These are phyloP conservation scores for Mya arenaria DNA, from an alignment of 1,140 invertebrate genomes.

Conservation along the genomic window DNA sequence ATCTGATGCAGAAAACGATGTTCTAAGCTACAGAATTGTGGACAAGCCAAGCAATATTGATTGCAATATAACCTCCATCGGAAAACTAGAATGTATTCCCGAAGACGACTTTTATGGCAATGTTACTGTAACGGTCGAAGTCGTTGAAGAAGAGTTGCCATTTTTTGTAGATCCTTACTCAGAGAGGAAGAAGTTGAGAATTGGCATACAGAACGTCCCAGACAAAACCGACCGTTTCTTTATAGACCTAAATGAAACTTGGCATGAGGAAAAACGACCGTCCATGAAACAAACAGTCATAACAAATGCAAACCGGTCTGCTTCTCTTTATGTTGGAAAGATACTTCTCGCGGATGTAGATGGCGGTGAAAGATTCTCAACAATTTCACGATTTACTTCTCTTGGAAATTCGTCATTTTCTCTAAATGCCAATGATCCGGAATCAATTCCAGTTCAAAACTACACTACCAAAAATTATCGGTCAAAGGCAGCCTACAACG, in stretches of 20 bases:
- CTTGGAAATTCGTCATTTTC: constrained; percentile 5
- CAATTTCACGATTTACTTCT: background rate
- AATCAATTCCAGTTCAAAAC: background rate
- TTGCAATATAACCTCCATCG: constrained; percentile 2
- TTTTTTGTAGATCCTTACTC: background rate
- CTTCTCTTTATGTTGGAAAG: background rate
- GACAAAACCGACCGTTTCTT: constrained; percentile 23
- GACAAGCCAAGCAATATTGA: background rate
- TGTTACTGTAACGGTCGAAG: constrained; percentile 17
- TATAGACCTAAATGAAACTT: constrained; percentile 13
- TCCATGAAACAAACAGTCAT: background rate
- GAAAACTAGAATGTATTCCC: background rate
- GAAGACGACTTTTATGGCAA: constrained; percentile 23
- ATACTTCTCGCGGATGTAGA: constrained; percentile 40
- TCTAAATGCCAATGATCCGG: background rate
- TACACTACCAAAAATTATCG: background rate
- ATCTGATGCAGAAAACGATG: constrained; percentile 13
- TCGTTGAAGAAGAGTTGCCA: constrained; percentile 14
- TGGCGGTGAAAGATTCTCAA: background rate
- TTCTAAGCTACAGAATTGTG: background rate
- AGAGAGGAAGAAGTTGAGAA: background rate
- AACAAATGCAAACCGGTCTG: constrained; percentile 19
- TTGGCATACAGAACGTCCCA: background rate
- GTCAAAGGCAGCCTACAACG: background rate
- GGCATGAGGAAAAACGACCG: background rate